Evolutionary conservation across 2,888 invertebrate species (phyloP), one percentile per base, ranked within the genome.

Genomic region (Caenorhabditis sp.): DNA sequence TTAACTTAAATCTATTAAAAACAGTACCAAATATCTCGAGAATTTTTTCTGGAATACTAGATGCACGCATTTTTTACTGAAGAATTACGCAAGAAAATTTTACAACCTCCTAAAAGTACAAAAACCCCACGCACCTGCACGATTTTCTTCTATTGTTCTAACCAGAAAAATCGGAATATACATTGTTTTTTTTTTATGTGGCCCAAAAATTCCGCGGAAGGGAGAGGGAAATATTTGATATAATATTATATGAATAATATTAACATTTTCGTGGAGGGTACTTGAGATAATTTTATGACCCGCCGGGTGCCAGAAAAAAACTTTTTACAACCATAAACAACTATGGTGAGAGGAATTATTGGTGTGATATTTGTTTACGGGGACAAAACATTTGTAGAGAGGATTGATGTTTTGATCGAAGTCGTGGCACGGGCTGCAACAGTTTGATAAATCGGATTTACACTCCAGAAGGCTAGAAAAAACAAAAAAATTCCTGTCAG

Each of bases 21-120:
- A 36, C 20, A 36, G 20, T 59, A 49, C 49, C 59, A 5, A 59
- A 49, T 23, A n/a, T 7, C 1, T 17, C 49, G 3, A 49, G 38
- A 25, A 58, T 36, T 58, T 21, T n/a, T 20, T 58, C 58, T 3
- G 58, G 58, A 56, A 56, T 26, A 7, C 10, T 53, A 23, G 53
- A 5, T 4, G 21, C 10, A 21, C 25, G 53, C 53, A 23, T 53
- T 23, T 53, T 21, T 23, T 1, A 53, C 43, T 17, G 17, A 43
- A 43, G 36, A 36, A 8, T 36, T 36, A n/a, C n/a, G n/a, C n/a
- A n/a, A n/a, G n/a, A n/a, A n/a, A n/a, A n/a, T n/a, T 10, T 31
- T 7, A 31, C 5, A 4, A 31, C 31, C 31, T 17, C 10, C 10
- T 43, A 14, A 43, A 10, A 43, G 12, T 10, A 43, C 14, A 17